These are phyloP conservation scores for Idris sp. DNA, from an alignment of 1,140 invertebrate genomes.

Conservation along the genomic window DNA sequence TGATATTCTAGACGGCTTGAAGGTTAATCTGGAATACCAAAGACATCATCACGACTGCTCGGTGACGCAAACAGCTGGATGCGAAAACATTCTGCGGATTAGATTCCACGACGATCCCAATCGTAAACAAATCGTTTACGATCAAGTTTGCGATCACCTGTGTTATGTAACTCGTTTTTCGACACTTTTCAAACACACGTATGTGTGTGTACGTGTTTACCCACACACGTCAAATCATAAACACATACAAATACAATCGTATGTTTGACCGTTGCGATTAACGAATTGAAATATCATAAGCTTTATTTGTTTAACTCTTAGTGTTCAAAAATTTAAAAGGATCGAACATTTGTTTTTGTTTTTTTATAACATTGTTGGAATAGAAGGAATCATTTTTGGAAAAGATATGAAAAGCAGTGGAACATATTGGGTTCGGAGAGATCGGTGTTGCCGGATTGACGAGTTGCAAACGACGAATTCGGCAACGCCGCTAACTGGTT, in stretches of 20 bases:
- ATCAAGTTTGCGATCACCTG: conserved; percentile 26
- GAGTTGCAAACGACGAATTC: conserved; percentile 65
- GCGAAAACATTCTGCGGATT: conserved; percentile 42
- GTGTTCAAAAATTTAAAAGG: too few species aligned
- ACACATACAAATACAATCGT: too few species aligned
- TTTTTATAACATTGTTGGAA: background rate
- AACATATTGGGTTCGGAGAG: conserved; percentile 33
- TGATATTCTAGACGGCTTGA: conserved; percentile 58
- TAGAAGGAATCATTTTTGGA: background rate
- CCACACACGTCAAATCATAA: too few species aligned
- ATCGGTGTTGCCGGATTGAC: conserved; percentile 45
- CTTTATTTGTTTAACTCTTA: too few species aligned
- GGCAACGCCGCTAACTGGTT: conserved; percentile 75
- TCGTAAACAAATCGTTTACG: conserved; percentile 41
- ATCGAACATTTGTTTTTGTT: too few species aligned
- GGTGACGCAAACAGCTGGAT: conserved; percentile 51
- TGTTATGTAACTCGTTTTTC: conserved; percentile 22
- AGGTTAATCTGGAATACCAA: conserved; percentile 63
- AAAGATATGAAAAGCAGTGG: conserved; percentile 10
- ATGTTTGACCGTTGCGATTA: too few species aligned
- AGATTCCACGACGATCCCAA: conserved; percentile 36
- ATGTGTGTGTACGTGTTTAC: too few species aligned
- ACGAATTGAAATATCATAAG: too few species aligned
- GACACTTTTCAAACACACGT: background rate
- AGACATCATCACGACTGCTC: conserved; percentile 52